Percentiles rank a stretch among this genome's conserved stretches.
phyloP scores from a whole-genome alignment of 2,888 invertebrate species.

The Odiellus spinosus region DNA sequence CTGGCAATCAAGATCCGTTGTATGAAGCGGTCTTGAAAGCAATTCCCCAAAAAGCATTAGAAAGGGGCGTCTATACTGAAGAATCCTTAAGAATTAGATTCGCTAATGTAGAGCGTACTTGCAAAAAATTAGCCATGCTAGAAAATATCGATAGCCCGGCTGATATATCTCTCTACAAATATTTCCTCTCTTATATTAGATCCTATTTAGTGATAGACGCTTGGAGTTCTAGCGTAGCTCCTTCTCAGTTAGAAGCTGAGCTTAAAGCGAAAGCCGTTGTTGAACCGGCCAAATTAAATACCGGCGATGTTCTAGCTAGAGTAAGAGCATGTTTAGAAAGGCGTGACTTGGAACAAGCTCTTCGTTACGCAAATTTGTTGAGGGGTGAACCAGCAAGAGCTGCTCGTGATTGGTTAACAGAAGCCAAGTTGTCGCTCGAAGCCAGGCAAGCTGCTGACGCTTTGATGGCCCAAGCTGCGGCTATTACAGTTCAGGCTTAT shows the following conservation, averaged over 20 bases:
- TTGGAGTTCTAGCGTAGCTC: slow-evolving; percentile 17
- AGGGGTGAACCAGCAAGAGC: slow-evolving; percentile 73
- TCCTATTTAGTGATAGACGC: slow-evolving; percentile 47
- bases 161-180: slow-evolving; percentile 42
- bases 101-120: slow-evolving; percentile 44
- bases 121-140: slow-evolving; percentile 66
- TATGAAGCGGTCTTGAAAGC: slow-evolving; percentile 58
- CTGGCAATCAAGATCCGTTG: slow-evolving; percentile 48
- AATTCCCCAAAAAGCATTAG: slow-evolving; percentile 57
- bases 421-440: slow-evolving; percentile 64
- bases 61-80: slow-evolving; percentile 74
- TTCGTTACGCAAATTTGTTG: slow-evolving; percentile 71
- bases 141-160: slow-evolving; percentile 53
- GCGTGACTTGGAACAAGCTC: slow-evolving; percentile 67
- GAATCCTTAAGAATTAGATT: slow-evolving; percentile 70
- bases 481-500: slow-evolving; percentile 30
- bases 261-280: slow-evolving; percentile 17
- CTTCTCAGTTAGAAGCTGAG: background rate
- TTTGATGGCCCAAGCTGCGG: slow-evolving; percentile 72
- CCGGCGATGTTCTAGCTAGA: slow-evolving; percentile 74
- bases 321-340: slow-evolving; percentile 77
- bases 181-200: slow-evolving; percentile 74
- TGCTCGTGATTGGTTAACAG: slow-evolving; percentile 71
- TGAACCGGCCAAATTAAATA: slow-evolving; percentile 56
- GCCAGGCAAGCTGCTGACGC: slow-evolving; percentile 79